Conservation (phyloP, 2,113 vertebrate species). For the Xiphophorus maculatus region DNA sequence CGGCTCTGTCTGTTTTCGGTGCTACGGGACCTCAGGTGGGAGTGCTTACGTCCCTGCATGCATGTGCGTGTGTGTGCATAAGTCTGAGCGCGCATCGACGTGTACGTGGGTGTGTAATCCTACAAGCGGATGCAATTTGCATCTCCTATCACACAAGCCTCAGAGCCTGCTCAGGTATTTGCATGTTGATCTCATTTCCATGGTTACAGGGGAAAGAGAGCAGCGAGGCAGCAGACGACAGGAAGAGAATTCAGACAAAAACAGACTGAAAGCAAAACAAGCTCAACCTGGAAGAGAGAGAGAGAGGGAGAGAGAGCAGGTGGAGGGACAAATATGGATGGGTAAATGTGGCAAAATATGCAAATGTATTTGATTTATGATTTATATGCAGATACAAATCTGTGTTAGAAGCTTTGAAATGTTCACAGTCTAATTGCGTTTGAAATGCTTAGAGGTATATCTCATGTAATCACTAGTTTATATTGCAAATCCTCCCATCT, state of each 20-base stretch:
- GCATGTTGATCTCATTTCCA: conserved; percentile 73
- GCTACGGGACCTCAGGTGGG: conserved; percentile 11
- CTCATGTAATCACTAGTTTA: conserved; percentile 6
- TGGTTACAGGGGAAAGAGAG: conserved; percentile 62
- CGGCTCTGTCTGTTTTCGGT: conserved; percentile 1
- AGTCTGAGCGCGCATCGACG: conserved; percentile 19
- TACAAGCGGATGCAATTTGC: conserved; percentile 67
- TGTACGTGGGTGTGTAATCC: conserved; percentile 54
- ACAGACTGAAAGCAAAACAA: conserved; percentile 30
- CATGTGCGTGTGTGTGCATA: conserved; percentile 13
- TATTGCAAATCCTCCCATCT: not conserved
- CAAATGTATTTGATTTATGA: not conserved
- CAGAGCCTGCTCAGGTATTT: conserved; percentile 66
- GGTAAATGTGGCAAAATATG: not conserved
- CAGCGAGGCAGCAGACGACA: conserved; percentile 39
- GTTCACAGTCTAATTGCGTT: conserved; percentile 1
- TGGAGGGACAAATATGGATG: not conserved
- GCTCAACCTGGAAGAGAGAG: conserved; percentile 25
- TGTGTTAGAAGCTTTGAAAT: conserved; percentile 2
- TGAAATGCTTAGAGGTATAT: conserved; percentile 5
- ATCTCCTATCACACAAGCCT: conserved; percentile 56
- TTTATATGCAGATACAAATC: not conserved
- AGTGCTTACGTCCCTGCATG: conserved; percentile 15
- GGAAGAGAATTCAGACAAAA: conserved; percentile 38
- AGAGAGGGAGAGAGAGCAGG: conserved; percentile 22